phyloP scores from a whole-genome alignment of 2,797 vertebrate genomes.

The Glossophaga mutica region DNA sequence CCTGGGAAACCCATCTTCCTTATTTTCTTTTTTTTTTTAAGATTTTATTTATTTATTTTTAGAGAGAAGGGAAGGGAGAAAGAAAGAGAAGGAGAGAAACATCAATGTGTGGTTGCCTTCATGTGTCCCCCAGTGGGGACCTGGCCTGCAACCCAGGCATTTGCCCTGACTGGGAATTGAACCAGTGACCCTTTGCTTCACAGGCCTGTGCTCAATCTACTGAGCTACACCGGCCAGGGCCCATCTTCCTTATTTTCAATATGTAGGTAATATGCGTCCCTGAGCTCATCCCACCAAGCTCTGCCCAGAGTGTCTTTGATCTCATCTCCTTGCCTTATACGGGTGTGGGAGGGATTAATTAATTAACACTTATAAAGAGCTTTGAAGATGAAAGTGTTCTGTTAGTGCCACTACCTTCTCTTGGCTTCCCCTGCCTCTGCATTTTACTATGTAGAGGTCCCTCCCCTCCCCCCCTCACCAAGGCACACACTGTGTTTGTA shows the following conservation, averaged over 20 bases:
- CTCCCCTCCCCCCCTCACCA: neutral
- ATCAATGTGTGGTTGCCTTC: too few relatives aligned
- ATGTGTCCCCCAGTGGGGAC: too few relatives aligned
- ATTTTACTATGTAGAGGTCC: neutral
- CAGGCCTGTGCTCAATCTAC: too few relatives aligned
- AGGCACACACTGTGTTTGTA: neutral
- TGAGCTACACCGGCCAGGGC: too few relatives aligned
- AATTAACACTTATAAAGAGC: constrained; percentile 50
- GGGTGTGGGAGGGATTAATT: constrained; percentile 51
- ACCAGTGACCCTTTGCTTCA: too few relatives aligned
- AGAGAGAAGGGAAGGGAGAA: too few relatives aligned
- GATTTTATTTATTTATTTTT: too few relatives aligned
- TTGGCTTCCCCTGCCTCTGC: neutral
- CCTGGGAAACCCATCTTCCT: neutral
- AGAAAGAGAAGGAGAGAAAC: too few relatives aligned
- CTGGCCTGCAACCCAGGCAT: too few relatives aligned
- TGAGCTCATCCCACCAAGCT: constrained; percentile 3
- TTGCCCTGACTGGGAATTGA: too few relatives aligned
- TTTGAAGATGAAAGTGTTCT: constrained; percentile 63
- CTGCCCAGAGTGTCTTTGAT: constrained; percentile 35
- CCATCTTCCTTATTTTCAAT: neutral
- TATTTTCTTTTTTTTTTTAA: too few relatives aligned
- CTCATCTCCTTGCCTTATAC: constrained; percentile 22
- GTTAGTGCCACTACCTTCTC: neutral
- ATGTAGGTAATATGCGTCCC: neutral